Percentiles rank a stretch among this genome's conserved stretches.
Evolutionary conservation across 2,888 invertebrate genomes (phyloP).

Genomic region (Dorcus hopei): DNA sequence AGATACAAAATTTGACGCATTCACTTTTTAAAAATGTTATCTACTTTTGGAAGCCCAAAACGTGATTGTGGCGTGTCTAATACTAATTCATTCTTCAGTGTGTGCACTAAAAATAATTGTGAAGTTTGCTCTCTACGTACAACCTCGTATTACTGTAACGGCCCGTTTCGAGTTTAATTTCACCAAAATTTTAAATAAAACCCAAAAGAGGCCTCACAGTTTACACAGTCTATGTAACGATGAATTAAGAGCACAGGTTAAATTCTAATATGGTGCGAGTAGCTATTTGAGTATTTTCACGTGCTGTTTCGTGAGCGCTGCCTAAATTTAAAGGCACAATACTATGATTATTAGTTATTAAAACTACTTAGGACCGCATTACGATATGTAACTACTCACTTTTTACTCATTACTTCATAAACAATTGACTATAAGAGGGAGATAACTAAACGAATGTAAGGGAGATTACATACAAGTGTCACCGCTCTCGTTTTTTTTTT

Average conservation of each 20-base stretch:
- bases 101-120: not conserved
- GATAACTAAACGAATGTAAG: conserved; percentile 7
- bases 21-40: conserved; percentile 20
- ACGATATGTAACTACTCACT: conserved; percentile 21
- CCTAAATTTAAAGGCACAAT: conserved; percentile 34
- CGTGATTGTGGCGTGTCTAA: conserved; percentile 36
- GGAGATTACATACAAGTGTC: not conserved
- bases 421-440: conserved; percentile 23
- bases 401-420: conserved; percentile 1
- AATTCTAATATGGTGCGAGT: not conserved
- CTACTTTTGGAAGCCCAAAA: conserved; percentile 42
- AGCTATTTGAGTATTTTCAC: not conserved
- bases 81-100: not conserved
- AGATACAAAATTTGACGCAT: conserved; percentile 1
- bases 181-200: no score
- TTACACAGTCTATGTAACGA: no score
- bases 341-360: conserved; percentile 29
- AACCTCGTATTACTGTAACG: not conserved
- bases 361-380: conserved; percentile 6
- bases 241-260: not conserved
- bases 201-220: no score
- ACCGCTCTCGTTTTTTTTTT: no score
- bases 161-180: not conserved
- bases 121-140: not conserved
- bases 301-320: not conserved